Percentiles rank a stretch among this genome's conserved stretches.
These are phyloP conservation scores for Pelodiscus sinensis DNA, from an alignment of 2,113 vertebrate genomes.

Conservation along the genomic window DNA sequence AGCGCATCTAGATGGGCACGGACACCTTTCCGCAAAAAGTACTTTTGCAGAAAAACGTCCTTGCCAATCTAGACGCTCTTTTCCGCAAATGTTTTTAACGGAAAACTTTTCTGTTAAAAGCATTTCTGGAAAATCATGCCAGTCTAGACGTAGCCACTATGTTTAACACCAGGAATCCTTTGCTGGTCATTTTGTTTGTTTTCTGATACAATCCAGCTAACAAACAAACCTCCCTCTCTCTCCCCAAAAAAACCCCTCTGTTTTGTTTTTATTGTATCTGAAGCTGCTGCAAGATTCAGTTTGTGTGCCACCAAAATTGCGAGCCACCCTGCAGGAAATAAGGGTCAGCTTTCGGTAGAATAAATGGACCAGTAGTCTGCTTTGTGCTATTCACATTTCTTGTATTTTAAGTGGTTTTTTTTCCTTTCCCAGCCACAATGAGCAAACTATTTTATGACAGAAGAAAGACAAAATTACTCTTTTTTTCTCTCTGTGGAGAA, in stretches of 20 bases:
- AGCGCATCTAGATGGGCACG: no score
- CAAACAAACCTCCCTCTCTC: not conserved
- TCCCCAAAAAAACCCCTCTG: not conserved
- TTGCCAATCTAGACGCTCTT: no score
- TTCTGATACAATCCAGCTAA: not conserved
- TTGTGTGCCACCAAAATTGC: not conserved
- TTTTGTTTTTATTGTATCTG: not conserved
- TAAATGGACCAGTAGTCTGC: not conserved
- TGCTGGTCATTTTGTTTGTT: not conserved
- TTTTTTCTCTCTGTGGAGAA: constrained; percentile 24
- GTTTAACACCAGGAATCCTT: not conserved
- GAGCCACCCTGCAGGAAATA: not conserved
- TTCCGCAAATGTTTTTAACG: no score
- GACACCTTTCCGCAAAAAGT: no score
- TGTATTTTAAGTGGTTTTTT: not conserved
- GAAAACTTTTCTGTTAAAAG: no score
- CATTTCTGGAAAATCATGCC: no score
- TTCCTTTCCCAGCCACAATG: constrained; percentile 10
- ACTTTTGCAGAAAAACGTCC: no score
- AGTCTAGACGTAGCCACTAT: not conserved
- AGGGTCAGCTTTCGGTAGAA: not conserved
- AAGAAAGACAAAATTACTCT: constrained; percentile 22
- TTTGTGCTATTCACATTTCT: not conserved
- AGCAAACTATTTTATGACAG: constrained; percentile 18
- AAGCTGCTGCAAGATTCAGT: not conserved